phyloP scores from a whole-genome alignment of 2,797 vertebrate species.

The Microcaecilia unicolor region DNA sequence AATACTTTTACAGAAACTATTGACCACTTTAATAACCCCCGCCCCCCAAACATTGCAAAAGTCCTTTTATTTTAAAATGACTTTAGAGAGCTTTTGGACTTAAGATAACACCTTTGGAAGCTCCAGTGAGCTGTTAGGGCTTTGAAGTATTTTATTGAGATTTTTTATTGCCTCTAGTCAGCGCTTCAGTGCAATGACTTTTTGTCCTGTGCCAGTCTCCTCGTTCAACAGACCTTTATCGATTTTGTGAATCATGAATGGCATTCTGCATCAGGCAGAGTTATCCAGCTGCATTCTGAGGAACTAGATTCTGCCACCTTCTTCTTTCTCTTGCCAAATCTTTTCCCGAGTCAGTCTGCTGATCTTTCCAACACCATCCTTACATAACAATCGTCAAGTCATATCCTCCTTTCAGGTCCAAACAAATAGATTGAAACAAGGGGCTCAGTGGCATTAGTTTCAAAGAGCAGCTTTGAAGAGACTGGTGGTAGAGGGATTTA shows the following conservation, averaged over 20 bases:
- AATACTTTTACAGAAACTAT: no score
- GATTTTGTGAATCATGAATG: constrained; percentile 22
- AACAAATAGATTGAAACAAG: no score
- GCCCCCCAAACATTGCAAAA: constrained; percentile 35
- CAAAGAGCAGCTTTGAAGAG: no score
- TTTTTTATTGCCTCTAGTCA: constrained; percentile 24
- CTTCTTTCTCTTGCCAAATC: neutral
- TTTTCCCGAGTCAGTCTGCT: no score
- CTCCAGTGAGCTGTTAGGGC: constrained; percentile 35
- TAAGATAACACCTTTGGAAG: constrained; percentile 23
- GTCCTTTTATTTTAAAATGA: constrained; percentile 24
- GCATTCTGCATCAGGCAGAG: neutral
- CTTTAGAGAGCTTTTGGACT: constrained; percentile 31
- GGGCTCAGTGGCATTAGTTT: no score
- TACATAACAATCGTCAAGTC: no score
- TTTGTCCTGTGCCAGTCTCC: constrained; percentile 28
- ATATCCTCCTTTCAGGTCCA: no score
- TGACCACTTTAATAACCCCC: no score
- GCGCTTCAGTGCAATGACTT: constrained; percentile 33
- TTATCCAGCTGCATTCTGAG: no score
- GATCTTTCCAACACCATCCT: no score
- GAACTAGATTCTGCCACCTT: no score
- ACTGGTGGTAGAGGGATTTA: no score
- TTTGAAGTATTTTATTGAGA: constrained; percentile 37
- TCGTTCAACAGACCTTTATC: constrained; percentile 15